Percentiles rank a stretch among this genome's conserved stretches.
Evolutionary conservation across 2,888 invertebrate species (phyloP).

Genomic region (Lampropteryx suffumata): DNA sequence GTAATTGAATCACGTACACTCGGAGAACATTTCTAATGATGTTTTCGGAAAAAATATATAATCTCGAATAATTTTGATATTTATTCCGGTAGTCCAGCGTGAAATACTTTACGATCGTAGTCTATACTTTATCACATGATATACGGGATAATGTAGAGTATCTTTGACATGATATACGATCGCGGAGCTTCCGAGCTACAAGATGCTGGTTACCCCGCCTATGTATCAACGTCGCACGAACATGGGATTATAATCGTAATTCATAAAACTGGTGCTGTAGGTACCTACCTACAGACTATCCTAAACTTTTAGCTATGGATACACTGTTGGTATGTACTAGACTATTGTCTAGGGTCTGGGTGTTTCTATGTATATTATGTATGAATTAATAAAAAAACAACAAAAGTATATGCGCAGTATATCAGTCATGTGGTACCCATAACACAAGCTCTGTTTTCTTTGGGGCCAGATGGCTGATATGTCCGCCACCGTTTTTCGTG

Average conservation of each 20-base stretch:
- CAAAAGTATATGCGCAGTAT: too few species aligned
- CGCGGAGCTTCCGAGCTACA: conserved; percentile 19
- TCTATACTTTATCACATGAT: conserved; percentile 7
- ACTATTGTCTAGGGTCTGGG: too few species aligned
- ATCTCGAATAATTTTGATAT: conserved; percentile 3
- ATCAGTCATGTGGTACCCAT: too few species aligned
- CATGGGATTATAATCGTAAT: conserved; percentile 8
- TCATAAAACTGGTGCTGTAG: background rate
- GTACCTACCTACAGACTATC: too few species aligned
- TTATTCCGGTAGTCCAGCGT: background rate
- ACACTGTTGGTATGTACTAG: too few species aligned
- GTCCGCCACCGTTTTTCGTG: too few species aligned
- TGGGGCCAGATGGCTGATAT: too few species aligned
- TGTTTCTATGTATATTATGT: too few species aligned
- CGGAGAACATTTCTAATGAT: background rate
- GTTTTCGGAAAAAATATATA: background rate
- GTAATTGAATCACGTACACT: too few species aligned
- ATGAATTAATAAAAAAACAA: too few species aligned
- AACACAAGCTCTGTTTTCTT: too few species aligned
- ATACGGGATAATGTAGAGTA: conserved; percentile 3
- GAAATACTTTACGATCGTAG: conserved; percentile 13
- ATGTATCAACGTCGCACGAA: conserved; percentile 23
- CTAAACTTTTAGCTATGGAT: too few species aligned
- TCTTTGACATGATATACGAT: conserved; percentile 23
- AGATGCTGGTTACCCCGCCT: conserved; percentile 14